Evolutionary conservation across 2,113 vertebrate genomes (phyloP).

Genomic region (Leiothrix lutea): DNA sequence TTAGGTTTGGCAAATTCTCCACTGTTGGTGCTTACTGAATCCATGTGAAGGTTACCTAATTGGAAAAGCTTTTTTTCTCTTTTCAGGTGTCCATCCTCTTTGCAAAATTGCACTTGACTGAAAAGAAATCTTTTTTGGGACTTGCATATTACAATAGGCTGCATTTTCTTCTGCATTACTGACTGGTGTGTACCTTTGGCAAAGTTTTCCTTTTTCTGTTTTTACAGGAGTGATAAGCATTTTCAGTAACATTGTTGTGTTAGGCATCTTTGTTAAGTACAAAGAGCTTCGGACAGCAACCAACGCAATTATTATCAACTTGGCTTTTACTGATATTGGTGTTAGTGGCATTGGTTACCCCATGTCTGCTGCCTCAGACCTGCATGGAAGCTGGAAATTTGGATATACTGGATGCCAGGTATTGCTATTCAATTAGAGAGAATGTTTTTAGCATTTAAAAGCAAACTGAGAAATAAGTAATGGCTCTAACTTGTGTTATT

Average conservation of each 20-base stretch:
- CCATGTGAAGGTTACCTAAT: not conserved
- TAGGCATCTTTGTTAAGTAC: constrained; percentile 92
- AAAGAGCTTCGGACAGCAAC: constrained; percentile 92
- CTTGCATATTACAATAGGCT: not conserved
- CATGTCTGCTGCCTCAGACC: constrained; percentile 95
- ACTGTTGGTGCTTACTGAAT: not conserved
- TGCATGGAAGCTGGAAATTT: constrained; percentile 96
- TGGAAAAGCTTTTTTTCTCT: not conserved
- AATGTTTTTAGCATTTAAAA: not conserved
- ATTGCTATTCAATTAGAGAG: not conserved
- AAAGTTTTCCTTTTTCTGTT: constrained; percentile 15
- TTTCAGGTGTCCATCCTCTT: not conserved
- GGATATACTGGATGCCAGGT: constrained; percentile 95
- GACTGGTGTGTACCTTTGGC: not conserved
- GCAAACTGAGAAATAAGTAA: not conserved
- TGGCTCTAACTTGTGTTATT: not conserved
- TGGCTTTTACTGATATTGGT: constrained; percentile 94
- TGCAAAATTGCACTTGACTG: not conserved
- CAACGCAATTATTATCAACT: constrained; percentile 94
- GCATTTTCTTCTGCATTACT: not conserved
- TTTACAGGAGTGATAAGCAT: constrained; percentile 88
- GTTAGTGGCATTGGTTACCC: constrained; percentile 97
- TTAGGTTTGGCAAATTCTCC: not conserved
- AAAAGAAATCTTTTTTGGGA: not conserved
- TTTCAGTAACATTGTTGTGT: constrained; percentile 88